Base-by-base conservation (phyloP, 1,140 invertebrate species). In the Camponotus vicinus region DNA sequence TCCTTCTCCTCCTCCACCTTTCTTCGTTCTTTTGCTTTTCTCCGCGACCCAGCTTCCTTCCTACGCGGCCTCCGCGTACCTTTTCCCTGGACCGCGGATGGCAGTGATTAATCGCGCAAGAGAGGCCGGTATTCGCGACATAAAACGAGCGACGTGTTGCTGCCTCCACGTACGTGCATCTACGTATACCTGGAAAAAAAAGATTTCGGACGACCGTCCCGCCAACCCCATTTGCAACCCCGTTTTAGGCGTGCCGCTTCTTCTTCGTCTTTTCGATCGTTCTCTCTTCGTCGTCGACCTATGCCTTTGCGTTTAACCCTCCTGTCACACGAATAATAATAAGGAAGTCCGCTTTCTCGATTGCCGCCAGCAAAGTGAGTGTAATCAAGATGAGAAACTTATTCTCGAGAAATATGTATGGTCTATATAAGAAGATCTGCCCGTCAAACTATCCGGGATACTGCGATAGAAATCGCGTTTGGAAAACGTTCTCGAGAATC, bases 21-120 rank as follows among this genome's bases (percentile, higher is more conserved):
- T 67, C 75, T 59, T 66, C 42, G 13, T 73, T 61, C 55, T 45
- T 75, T 75, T 34, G 55, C 69, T 75, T 75, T 37, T 42, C 63
- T 80, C 13, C 73, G 40, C 63, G 52, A 75, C n/a, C 79, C 67
- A 18, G 40, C 67, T 82, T 59, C 34, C 21, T 42, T 37, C 69
- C 21, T 73, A 42, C 42, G 59, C 52, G 57, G 63, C 70, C 87
- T 89, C 87, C 80, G 64, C 79, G 76, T 90, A 89, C 86, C 87
- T 87, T 88, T 79, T 76, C 64, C 37, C 64, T 37, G 85, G 42
- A 69, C 77, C 87, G 40, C 69, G 63, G 85, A 84, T 85, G 88
- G 89, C 92, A 90, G 89, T 91, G 91, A 89, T 91, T 92, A 92
- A 91, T 89, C 89, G 86, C 83, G 91, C 87, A 80, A 91, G 85